Base-by-base conservation (phyloP, 2,113 vertebrate genomes). In the Psammodynastes pulverulentus region DNA sequence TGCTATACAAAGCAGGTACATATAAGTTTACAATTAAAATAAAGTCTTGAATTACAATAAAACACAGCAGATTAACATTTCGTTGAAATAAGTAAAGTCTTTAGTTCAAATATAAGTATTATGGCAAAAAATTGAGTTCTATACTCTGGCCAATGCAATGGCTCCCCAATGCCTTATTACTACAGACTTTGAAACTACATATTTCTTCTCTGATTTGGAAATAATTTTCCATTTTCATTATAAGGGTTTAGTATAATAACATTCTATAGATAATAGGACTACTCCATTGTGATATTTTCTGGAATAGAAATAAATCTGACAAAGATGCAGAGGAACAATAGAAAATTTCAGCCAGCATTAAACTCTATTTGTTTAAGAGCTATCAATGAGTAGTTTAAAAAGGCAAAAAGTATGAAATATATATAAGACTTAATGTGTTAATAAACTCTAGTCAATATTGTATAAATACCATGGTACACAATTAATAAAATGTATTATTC, bases 291-390 rank as follows among this genome's bases (percentile, higher is more conserved):
- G 86, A 91, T 17, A 92, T 0, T 88, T 95, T 49, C 23, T 93
- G 92, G 95, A 85, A 93, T 91, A 91, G 89, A 95, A 95, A 90
- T 94, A 95, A 96, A 94, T 94, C 94, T 95, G 92, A 94, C 91
- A 94, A 94, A 96, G 89, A 95, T 93, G 84, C 43, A 95, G 92
- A 92, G 54, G 56, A 48, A 86, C 95, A 95, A 91, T 93, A 94
- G 86, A 91, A 92, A 94, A 94, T 91, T 95, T 95, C 92, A 96
- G 91, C 91, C n/a, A 45, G 21, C 19, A 56, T 56, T 56, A 56
- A 56, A 56, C 13, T 24, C n/a, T n/a, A n/a, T n/a, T 56, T 23
- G 5, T 54, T 54, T 24, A 56, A 24, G 0, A 24, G 54, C 21
- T 24, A 56, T 56, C 54, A 56, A 56, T 9, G 2, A 56, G 21